Base-by-base conservation (phyloP, 2,888 invertebrate species). In the Amphiduros pacificus region DNA sequence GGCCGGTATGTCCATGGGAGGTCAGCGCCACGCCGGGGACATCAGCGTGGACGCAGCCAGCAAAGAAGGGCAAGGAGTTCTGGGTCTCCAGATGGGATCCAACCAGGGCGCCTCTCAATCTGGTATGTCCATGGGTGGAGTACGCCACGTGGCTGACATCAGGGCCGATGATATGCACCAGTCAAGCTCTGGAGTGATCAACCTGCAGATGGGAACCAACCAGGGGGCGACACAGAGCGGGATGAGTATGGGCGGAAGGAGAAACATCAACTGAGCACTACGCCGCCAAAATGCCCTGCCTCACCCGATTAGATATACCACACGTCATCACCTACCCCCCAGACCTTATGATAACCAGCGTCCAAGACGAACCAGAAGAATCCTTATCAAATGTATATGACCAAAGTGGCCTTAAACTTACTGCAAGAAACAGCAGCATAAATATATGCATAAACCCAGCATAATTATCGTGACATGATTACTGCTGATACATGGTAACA, bases 61-160 rank as follows among this genome's bases (percentile, higher is more conserved):
- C 36, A 32, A 48, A 9, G 55, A 54, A 6, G 55, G 64, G 17
- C 58, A 62, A 22, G 31, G 31, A 11, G 49, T 62, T 17, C 50
- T 66, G 17, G 65, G 65, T n/a, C 57, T 67, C 14, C 68, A 68
- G 50, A 58, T 61, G 28, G 67, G 58, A 6, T 24, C 76, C 27
- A 81, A 81, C 69, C 77, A 81, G 61, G 69, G 69, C 54, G 80
- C 78, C 32, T 74, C 73, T 26, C 81, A 81, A 65, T 64, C 71
- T 28, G 81, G 81, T 9, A 68, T 69, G 81, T 56, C 71, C 51
- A 76, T 80, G 63, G 81, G 81, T 11, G 71, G 74, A 17, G 72
- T 73, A 1, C 69, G 81, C 41, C 79, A 81, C 66, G 77, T 78
- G 28, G 73, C 80, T 28, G 80, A 81, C 63, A 80, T 80, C 62